Evolutionary conservation across 2,888 invertebrate species (phyloP), one percentile per base, ranked within the genome.

Genomic region (Drosophila sordidula): DNA sequence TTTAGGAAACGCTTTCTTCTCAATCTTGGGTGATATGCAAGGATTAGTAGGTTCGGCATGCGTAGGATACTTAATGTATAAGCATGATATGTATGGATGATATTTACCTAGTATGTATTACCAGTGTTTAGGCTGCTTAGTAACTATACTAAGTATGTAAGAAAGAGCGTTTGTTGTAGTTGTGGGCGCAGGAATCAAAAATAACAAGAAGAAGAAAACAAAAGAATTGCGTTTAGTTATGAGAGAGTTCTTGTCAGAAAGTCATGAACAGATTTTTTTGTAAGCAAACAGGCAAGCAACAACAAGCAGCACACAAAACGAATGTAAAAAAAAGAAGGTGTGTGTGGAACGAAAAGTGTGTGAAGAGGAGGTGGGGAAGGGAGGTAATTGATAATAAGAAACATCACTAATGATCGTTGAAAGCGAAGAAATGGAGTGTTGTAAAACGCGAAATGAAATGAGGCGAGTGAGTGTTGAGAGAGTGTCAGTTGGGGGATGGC

Each of bases 241-340:
- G 18, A 51, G 38, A 56, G 34, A 34, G 50, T 55, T 32, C 16
- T 54, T 6, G 32, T 50, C 47, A 22, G 14, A 46, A 46, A 47
- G 56, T 63, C 70, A 73, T 66, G 78, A 89, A 78, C 90, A 89
- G 89, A 88, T 71, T 34, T 34, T 32, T 12, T 12, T 34, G 56
- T 74, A 88, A 88, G 89, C 89, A 89, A 88, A 90, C 90, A 90
- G 90, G 86, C 90, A 90, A 86, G 89, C 90, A 89, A 87, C 89
- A 88, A 86, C 83, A 87, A 80, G 80, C 89, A 87, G 79, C 76
- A 78, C 83, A 72, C 83, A 72, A 79, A 80, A 76, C 59, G 62
- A 69, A 62, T 49, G 57, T 56, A 45, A 63, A 63, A 59, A 55
- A 34, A 47, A 63, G 61, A 59, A 55, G 29, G 38, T 64, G 59